A percentile compares a stretch with the other conserved stretches of the same genome.
Evolutionary conservation across 2,888 invertebrate genomes (phyloP).

Genomic region (Suillia variegata): DNA sequence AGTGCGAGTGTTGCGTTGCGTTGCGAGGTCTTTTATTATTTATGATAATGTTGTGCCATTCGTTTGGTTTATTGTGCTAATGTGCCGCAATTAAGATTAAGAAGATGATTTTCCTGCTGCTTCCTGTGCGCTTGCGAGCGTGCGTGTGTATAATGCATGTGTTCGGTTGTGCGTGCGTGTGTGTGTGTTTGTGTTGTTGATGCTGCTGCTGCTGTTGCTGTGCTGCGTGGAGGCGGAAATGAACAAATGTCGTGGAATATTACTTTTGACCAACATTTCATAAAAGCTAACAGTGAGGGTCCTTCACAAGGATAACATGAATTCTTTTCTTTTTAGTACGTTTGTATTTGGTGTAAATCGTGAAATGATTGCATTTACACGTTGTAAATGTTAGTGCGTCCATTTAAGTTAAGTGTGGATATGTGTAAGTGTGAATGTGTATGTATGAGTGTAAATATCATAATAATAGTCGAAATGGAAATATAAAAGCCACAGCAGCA

Average conservation of each 20-base stretch:
- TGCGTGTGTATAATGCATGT: constrained; percentile 8
- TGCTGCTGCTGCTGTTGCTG: background rate
- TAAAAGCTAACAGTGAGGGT: background rate
- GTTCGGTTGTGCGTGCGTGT: background rate
- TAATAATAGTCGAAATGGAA: constrained; percentile 33
- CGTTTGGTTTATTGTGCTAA: constrained; percentile 59
- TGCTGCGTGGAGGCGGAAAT: constrained; percentile 11
- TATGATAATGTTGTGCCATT: constrained; percentile 59
- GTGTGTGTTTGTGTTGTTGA: no score
- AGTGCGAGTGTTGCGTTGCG: constrained; percentile 42
- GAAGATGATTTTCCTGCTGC: constrained; percentile 48
- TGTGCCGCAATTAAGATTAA: constrained; percentile 61
- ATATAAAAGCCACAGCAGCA: constrained; percentile 21
- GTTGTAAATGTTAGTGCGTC: constrained; percentile 31
- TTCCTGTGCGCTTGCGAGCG: background rate
- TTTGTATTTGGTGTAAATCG: constrained; percentile 29
- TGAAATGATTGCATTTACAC: constrained; percentile 46
- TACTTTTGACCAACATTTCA: constrained; percentile 11
- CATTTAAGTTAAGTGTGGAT: no score
- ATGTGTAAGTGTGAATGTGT: constrained; percentile 11
- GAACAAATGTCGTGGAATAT: constrained; percentile 22
- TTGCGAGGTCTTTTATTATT: constrained; percentile 52
- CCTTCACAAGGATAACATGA: constrained; percentile 6
- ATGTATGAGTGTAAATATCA: constrained; percentile 26
- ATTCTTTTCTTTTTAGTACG: constrained; percentile 5